Conservation (phyloP, 2,888 invertebrate genomes). For the Drosophila diplacantha region DNA sequence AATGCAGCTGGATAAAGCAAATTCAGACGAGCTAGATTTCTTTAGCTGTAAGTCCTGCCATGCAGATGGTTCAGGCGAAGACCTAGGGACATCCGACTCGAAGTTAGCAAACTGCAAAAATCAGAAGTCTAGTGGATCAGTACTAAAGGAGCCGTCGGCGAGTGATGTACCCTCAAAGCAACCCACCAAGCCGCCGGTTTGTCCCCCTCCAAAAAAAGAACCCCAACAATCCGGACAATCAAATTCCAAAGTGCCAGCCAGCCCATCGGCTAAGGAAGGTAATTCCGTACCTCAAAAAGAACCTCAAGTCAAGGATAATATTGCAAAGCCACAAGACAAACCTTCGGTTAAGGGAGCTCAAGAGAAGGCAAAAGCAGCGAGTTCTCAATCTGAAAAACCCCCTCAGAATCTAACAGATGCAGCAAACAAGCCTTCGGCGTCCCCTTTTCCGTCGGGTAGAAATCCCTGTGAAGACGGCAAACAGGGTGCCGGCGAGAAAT, state of each 20-base stretch:
- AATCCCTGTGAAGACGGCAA: conserved; percentile 2
- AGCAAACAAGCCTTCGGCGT: neutral
- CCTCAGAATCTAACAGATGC: too few species aligned
- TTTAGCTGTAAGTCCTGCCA: conserved; percentile 6
- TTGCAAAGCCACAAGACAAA: neutral
- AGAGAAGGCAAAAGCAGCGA: neutral
- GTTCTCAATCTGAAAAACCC: neutral
- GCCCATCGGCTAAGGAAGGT: neutral
- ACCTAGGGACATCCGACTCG: neutral
- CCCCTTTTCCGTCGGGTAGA: neutral
- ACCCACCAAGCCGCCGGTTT: neutral
- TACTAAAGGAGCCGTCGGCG: neutral
- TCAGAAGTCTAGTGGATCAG: neutral
- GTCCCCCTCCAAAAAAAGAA: neutral
- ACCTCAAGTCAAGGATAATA: too few species aligned
- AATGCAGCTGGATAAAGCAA: accelerated
- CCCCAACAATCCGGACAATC: neutral
- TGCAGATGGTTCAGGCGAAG: neutral
- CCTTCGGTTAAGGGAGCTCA: neutral
- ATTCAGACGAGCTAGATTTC: neutral
- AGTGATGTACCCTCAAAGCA: neutral
- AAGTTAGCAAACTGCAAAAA: neutral
- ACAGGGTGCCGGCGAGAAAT: neutral
- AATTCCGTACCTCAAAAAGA: neutral
- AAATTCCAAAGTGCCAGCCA: neutral